phyloP scores from a whole-genome alignment of 2,113 vertebrate species.

The Toxotes chatareus region DNA sequence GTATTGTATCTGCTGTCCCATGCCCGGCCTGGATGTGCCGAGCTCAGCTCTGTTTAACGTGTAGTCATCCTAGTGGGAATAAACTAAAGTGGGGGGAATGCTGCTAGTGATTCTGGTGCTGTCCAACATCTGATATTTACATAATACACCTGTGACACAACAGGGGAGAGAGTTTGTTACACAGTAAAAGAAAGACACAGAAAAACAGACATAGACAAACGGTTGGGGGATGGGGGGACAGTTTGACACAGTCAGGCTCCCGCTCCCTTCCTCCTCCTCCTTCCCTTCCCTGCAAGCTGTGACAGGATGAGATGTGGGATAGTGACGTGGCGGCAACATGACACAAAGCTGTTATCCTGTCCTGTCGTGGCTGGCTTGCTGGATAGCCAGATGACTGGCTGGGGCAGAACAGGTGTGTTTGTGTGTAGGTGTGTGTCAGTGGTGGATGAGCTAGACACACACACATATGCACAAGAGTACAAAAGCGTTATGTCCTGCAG shows the following conservation, averaged over 20 bases:
- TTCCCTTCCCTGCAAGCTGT: constrained; percentile 22
- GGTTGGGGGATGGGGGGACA: background rate
- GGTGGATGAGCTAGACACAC: background rate
- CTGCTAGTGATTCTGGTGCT: constrained; percentile 30
- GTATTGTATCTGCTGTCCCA: constrained; percentile 24
- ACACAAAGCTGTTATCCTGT: constrained; percentile 63
- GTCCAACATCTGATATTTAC: constrained; percentile 43
- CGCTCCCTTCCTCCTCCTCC: background rate
- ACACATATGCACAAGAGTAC: background rate
- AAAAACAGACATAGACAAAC: background rate
- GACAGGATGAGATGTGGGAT: constrained; percentile 60
- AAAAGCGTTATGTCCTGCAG: constrained; percentile 24
- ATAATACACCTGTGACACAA: constrained; percentile 49
- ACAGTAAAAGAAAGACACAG: background rate
- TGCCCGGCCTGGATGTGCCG: constrained; percentile 18
- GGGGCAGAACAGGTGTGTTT: constrained; percentile 54
- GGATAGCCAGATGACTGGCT: constrained; percentile 44
- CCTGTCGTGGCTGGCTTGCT: constrained; percentile 40
- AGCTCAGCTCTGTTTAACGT: constrained; percentile 51
- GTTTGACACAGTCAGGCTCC: constrained; percentile 23
- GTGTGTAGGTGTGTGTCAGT: background rate
- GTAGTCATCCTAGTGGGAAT: constrained; percentile 31
- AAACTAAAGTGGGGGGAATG: constrained; percentile 3
- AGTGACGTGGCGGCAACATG: constrained; percentile 56
- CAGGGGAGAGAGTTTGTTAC: background rate